Percentiles rank a stretch among this genome's conserved stretches.
These are phyloP conservation scores for Sigmodon hispidus DNA, from an alignment of 2,113 vertebrate genomes.

Conservation along the genomic window DNA sequence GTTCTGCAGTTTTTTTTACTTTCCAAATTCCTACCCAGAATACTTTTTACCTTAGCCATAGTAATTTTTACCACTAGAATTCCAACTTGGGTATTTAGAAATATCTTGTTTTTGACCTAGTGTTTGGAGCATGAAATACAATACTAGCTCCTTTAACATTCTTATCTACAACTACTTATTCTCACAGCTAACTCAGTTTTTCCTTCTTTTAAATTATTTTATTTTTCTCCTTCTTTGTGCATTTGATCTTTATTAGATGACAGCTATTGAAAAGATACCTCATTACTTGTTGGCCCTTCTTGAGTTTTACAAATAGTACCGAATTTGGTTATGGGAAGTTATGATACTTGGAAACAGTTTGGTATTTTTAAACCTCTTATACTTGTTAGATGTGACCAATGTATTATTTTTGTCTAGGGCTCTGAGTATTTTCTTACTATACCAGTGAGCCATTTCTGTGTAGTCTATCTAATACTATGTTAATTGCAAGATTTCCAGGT, in stretches of 20 bases:
- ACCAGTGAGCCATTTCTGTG: neutral
- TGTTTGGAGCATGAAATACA: neutral
- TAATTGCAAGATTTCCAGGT: neutral
- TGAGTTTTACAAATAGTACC: neutral
- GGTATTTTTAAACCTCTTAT: neutral
- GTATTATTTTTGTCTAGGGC: neutral
- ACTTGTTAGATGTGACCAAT: neutral
- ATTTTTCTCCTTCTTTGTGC: neutral
- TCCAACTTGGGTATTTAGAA: neutral
- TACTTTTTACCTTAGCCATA: neutral
- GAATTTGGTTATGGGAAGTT: constrained; percentile 28
- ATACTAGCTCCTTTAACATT: neutral
- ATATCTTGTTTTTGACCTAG: neutral
- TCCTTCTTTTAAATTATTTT: neutral
- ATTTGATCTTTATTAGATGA: neutral
- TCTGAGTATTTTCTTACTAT: neutral
- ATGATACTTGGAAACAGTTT: constrained; percentile 1
- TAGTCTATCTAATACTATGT: neutral
- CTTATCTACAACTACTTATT: neutral
- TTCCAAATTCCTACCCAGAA: neutral
- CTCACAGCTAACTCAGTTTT: neutral
- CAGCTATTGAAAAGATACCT: neutral
- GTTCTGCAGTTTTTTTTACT: neutral
- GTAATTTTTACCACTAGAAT: neutral
- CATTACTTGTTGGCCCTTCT: neutral